Percentiles rank a stretch among this genome's conserved stretches.
These are phyloP conservation scores for Petrolisthes manimaculis DNA, from an alignment of 2,888 invertebrate genomes.

Conservation along the genomic window DNA sequence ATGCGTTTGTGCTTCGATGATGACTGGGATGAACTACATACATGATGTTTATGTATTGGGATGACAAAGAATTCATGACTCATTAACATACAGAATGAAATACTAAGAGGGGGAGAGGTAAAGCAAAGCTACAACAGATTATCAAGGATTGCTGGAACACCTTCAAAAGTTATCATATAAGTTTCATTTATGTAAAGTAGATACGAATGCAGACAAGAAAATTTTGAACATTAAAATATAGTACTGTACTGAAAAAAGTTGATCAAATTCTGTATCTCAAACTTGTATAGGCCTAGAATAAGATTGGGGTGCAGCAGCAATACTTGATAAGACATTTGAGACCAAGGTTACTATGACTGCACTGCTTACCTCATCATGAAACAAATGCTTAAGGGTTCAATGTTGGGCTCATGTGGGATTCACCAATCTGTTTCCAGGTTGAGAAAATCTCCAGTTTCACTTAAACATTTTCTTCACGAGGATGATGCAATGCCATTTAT, in stretches of 20 bases:
- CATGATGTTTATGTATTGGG: neutral
- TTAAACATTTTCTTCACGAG: slow-evolving; percentile 30
- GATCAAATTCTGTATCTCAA: no score
- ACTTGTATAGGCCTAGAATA: no score
- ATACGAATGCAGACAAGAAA: no score
- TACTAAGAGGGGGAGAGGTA: no score
- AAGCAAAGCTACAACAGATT: no score
- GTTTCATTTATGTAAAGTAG: no score
- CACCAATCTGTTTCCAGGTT: neutral
- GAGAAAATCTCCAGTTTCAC: slow-evolving; percentile 4
- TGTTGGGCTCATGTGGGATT: slow-evolving; percentile 37
- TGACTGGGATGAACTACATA: slow-evolving; percentile 8
- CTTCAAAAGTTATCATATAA: no score
- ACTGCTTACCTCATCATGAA: neutral
- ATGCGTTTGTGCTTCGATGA: neutral
- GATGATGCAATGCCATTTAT: slow-evolving; percentile 1
- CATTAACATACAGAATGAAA: no score
- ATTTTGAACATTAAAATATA: no score
- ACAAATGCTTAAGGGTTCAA: slow-evolving; percentile 10
- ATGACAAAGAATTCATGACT: no score
- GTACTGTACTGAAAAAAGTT: no score
- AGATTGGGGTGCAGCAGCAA: neutral
- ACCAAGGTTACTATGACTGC: neutral
- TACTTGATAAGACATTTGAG: neutral
- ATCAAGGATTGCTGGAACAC: neutral